Percentiles rank a stretch among this genome's conserved stretches.
Evolutionary conservation across 2,797 vertebrate genomes (phyloP).

Genomic region (Sebastes diaconus): DNA sequence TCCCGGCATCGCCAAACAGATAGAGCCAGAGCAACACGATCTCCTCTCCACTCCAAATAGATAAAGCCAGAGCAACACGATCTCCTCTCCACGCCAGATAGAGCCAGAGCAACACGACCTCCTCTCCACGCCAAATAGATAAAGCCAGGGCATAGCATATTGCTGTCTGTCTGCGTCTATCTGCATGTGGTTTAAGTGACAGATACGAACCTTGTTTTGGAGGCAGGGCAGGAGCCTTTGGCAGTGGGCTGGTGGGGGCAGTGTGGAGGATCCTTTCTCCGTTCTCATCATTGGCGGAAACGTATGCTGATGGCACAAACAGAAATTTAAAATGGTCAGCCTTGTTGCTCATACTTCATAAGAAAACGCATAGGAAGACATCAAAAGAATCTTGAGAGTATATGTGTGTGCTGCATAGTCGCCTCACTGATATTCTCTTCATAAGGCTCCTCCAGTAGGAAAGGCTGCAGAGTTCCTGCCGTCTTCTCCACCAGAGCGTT

Average conservation of each 20-base stretch:
- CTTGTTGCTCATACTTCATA: not conserved
- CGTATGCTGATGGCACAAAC: slow-evolving; percentile 78
- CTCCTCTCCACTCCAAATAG: no score
- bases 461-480: slow-evolving; percentile 84
- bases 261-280: slow-evolving; percentile 83
- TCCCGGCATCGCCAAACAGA: no score
- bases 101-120: no score
- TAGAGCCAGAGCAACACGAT: no score
- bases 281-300: slow-evolving; percentile 87
- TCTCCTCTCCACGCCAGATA: no score
- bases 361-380: accelerated
- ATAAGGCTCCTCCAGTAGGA: slow-evolving; percentile 85
- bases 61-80: no score
- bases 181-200: not conserved
- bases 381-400: not conserved
- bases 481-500: slow-evolving; percentile 86
- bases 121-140: no score
- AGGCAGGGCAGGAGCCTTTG: slow-evolving; percentile 74
- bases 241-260: slow-evolving; percentile 69
- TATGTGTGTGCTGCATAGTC: not conserved
- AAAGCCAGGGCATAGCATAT: no score
- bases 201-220: slow-evolving; percentile 80
- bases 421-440: slow-evolving; percentile 88
- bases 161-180: not conserved
- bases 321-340: not conserved